These are phyloP conservation scores for Meda fulgida DNA, from an alignment of 2,797 vertebrate species.

Conservation along the genomic window DNA sequence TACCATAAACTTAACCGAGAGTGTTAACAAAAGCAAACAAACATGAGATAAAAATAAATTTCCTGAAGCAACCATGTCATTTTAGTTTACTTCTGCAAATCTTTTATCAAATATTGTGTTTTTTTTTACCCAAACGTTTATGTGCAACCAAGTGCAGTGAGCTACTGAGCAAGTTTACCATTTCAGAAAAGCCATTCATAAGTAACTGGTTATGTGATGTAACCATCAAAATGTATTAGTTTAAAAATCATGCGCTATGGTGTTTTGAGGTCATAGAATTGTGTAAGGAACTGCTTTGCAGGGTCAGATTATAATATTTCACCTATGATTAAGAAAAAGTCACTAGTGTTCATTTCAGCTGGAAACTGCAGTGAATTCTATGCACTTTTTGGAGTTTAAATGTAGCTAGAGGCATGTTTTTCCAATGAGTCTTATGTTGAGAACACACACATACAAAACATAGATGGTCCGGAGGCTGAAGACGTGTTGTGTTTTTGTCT, in stretches of 20 bases:
- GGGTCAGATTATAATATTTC: not conserved
- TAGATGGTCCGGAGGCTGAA: slow-evolving; percentile 6
- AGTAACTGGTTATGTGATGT: not conserved
- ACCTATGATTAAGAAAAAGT: not conserved
- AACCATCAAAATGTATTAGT: not conserved
- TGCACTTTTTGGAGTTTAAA: not conserved
- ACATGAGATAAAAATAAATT: not conserved
- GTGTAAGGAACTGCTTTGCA: not conserved
- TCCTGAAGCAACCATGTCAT: not conserved
- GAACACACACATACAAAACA: not conserved
- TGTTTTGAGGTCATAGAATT: not conserved
- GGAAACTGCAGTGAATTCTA: too few relatives aligned
- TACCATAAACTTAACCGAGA: not conserved
- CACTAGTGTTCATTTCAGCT: not conserved
- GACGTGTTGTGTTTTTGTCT: slow-evolving; percentile 44
- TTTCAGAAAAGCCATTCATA: not conserved
- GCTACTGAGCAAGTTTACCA: not conserved
- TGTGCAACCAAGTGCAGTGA: not conserved
- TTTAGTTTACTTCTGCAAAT: not conserved
- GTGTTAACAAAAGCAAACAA: not conserved
- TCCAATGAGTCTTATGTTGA: not conserved
- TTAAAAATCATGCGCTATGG: not conserved
- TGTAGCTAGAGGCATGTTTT: not conserved
- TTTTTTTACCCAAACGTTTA: not conserved
- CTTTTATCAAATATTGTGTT: not conserved